Base-by-base conservation (phyloP, 2,888 invertebrate genomes). In the Ophion obscuratus region DNA sequence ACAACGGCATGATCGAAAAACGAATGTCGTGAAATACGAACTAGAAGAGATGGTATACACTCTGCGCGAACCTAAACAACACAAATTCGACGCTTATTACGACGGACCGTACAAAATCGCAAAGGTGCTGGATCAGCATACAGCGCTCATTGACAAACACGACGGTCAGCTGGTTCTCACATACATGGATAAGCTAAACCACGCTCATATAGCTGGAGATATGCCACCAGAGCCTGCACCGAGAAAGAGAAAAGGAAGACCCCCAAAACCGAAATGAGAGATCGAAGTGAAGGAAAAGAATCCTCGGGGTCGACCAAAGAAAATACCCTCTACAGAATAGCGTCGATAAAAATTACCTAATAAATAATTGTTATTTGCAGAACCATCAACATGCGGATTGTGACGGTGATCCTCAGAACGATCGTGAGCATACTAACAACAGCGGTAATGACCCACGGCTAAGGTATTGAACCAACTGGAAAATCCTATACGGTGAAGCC, bases 161-260 rank as follows among this genome's bases (percentile, higher is more conserved):
- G 31, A 67, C 10, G 67, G 67, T 17, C 9, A 14, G 7, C n/a
- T 40, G 5, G 36, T 11, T n/a, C 36, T 67, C 17, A 40, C 31
- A 11, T n/a, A 67, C n/a, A 40, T 67, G 40, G 67, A 67, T 20
- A 67, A 67, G 2, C 0, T 67, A 5, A 67, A 40, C 40, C 40
- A 2, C 5, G 67, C 36, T 2, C n/a, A 67, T n/a, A 36, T 67
- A 1, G n/a, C 36, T 6, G n/a, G 40, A 10, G 40, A 67, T 2
- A 40, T 40, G 2, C 1, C 40, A 40, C 67, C 40, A 7, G 40
- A 14, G 40, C 40, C 20, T 5, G 61, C 66, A 67, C 40, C n/a
- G 1, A 67, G 31, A 85, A 83, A 83, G 20, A 61, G 9, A 57
- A 36, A 36, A 36, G 36, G 7, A 7, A 36, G 36, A 36, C 36